Evolutionary conservation across 2,888 invertebrate species (phyloP).

Genomic region (Synergus umbraculus): DNA sequence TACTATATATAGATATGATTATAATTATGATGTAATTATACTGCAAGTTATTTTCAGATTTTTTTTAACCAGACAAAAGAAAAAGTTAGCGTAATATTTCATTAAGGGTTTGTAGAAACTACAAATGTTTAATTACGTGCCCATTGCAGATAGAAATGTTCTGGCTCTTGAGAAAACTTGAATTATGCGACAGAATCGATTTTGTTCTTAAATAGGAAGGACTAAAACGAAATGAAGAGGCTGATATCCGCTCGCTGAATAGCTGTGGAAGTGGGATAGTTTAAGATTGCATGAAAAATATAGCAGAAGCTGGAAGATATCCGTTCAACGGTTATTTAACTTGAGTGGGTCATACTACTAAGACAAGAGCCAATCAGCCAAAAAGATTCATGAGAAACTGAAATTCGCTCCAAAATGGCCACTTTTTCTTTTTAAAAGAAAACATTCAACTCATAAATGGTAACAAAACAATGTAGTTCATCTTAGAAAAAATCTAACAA

Average conservation of each 20-base stretch:
- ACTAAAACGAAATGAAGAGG: conserved; percentile 33
- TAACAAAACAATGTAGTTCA: too few species aligned
- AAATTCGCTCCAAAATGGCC: background rate
- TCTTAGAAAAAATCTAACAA: background rate
- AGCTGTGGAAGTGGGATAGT: conserved; percentile 33
- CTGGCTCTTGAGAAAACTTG: conserved; percentile 5
- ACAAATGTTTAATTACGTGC: conserved; percentile 13
- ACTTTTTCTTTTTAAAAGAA: background rate
- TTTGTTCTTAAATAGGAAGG: conserved; percentile 21
- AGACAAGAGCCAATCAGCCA: background rate
- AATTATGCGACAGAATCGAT: conserved; percentile 35
- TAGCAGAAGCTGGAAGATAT: background rate
- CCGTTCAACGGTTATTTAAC: background rate
- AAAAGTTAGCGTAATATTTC: conserved; percentile 8
- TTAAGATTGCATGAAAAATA: conserved; percentile 26
- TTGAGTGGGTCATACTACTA: background rate
- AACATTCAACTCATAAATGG: background rate
- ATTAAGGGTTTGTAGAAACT: conserved; percentile 7
- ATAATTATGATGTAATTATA: too few species aligned
- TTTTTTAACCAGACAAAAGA: background rate
- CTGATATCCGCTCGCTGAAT: conserved; percentile 29
- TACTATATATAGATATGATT: too few species aligned
- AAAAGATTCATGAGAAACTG: background rate
- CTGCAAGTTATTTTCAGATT: background rate
- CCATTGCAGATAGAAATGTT: background rate